phyloP scores from a whole-genome alignment of 2,113 vertebrate genomes.

The Urocolius indicus region DNA sequence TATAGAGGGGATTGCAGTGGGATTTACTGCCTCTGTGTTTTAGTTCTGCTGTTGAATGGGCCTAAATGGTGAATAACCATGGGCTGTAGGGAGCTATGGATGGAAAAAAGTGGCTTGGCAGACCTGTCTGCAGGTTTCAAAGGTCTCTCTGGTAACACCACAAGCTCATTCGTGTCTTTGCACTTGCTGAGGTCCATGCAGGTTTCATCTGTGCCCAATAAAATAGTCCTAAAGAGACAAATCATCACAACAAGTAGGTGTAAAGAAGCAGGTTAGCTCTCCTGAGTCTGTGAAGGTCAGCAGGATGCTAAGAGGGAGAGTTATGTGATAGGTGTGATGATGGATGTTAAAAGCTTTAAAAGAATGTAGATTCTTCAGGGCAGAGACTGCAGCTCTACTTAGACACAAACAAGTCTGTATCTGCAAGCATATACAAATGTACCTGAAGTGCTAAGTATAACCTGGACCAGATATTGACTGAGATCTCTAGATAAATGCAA shows the following conservation, averaged over 20 bases:
- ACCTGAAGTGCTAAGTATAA: neutral
- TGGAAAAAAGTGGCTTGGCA: neutral
- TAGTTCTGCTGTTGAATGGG: constrained; percentile 42
- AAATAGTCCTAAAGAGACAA: neutral
- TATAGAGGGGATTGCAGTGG: constrained; percentile 49
- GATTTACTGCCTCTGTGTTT: constrained; percentile 70
- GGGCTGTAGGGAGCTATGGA: neutral
- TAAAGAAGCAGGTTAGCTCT: neutral
- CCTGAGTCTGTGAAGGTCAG: neutral
- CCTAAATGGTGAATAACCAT: constrained; percentile 18
- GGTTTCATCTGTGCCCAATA: neutral
- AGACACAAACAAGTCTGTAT: neutral
- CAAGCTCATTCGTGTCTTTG: neutral
- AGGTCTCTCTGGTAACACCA: neutral
- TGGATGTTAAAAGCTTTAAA: constrained; percentile 1
- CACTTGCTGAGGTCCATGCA: neutral
- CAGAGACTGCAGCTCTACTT: neutral
- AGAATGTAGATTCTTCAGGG: neutral
- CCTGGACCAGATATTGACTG: neutral
- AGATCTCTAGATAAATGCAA: neutral
- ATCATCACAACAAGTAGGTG: neutral
- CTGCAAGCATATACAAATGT: neutral
- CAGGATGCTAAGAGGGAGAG: neutral
- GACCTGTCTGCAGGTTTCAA: neutral
- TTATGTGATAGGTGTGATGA: neutral